Conservation (phyloP, 2,888 invertebrate species). For the Chaetogeoica ovagalla region DNA sequence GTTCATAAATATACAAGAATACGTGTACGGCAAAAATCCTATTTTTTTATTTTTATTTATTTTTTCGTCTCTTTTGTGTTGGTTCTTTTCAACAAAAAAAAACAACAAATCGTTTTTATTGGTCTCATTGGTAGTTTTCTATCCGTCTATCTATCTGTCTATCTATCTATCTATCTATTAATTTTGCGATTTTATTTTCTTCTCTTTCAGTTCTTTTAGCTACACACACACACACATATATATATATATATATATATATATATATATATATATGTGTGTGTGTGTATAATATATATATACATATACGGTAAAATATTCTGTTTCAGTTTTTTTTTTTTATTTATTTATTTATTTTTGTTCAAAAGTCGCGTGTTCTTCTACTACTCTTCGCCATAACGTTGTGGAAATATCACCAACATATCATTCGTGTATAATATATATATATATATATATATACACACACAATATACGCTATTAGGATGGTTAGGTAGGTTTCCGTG, state of each 20-base stretch:
- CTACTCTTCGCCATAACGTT: not conserved
- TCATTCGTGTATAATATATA: too few relatives aligned
- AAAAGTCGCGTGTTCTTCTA: not conserved
- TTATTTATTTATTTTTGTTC: constrained; percentile 15
- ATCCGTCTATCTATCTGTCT: not conserved
- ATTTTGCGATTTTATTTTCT: constrained; percentile 22
- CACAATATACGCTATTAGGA: too few relatives aligned
- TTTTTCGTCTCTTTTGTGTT: too few relatives aligned
- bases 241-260: too few relatives aligned
- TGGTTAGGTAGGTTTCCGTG: too few relatives aligned
- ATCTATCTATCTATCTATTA: constrained; percentile 1
- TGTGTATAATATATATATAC: too few relatives aligned
- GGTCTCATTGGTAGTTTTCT: not conserved
- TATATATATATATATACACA: not conserved
- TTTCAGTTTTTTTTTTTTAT: not conserved
- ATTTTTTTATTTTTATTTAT: too few relatives aligned
- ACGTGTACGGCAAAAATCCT: too few relatives aligned
- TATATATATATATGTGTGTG: too few relatives aligned
- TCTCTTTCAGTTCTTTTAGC: not conserved
- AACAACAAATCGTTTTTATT: constrained; percentile 2
- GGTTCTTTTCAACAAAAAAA: not conserved
- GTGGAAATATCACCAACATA: too few relatives aligned
- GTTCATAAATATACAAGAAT: too few relatives aligned
- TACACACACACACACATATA: too few relatives aligned
- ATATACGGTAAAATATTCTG: not conserved